These are phyloP conservation scores for Listronotus bonariensis DNA, from an alignment of 1,140 invertebrate species.

Conservation along the genomic window DNA sequence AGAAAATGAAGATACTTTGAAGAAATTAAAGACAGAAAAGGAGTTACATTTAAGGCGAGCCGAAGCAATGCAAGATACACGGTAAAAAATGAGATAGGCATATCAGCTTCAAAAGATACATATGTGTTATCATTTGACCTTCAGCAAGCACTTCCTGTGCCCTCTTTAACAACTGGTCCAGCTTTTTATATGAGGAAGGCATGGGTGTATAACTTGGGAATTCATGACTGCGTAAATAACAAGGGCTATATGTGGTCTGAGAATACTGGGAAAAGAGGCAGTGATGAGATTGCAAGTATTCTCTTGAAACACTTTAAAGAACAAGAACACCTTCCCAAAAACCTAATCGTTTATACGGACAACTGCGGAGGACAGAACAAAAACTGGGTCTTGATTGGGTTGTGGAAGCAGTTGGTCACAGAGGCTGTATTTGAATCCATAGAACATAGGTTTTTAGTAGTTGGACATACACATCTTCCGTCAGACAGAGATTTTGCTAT, in stretches of 20 bases:
- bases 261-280: slow-evolving; percentile 7
- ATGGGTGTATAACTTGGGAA: background rate
- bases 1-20: background rate
- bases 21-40: background rate
- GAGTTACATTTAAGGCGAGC: background rate
- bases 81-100: background rate
- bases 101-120: background rate
- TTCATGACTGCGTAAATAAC: background rate
- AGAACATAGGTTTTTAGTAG: slow-evolving; percentile 6
- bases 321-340: background rate
- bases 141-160: background rate
- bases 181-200: background rate
- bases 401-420: no score
- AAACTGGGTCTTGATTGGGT: background rate
- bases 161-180: background rate
- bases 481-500: no score
- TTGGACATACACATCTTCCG: no score
- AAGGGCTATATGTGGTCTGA: slow-evolving; percentile 7
- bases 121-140: background rate
- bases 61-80: background rate
- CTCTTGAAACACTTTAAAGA: slow-evolving; percentile 11
- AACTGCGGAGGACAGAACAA: slow-evolving; percentile 6
- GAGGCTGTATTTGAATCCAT: background rate
- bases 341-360: slow-evolving; percentile 1
- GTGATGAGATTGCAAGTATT: slow-evolving; percentile 4